Percentiles rank a stretch among this genome's conserved stretches.
These are phyloP conservation scores for Pseudomyrmex sp. DNA, from an alignment of 1,140 invertebrate species.

Conservation along the genomic window DNA sequence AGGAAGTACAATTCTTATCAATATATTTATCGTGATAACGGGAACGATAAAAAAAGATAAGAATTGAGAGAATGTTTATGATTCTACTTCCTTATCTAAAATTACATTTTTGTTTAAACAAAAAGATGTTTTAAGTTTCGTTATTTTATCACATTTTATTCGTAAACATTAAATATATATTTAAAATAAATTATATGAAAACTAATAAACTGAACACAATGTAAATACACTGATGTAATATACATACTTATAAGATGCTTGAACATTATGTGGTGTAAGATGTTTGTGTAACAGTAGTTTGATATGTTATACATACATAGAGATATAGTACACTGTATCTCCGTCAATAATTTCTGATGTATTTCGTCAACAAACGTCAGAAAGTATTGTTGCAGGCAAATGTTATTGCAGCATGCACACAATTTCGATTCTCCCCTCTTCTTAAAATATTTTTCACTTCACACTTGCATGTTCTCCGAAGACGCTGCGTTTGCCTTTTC, in stretches of 20 bases:
- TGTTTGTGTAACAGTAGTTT: slow-evolving; percentile 18
- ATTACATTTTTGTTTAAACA: not conserved
- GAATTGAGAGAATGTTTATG: not conserved
- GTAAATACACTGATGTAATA: not conserved
- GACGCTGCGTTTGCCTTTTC: slow-evolving; percentile 25
- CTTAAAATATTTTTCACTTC: slow-evolving; percentile 25
- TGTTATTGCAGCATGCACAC: slow-evolving; percentile 57
- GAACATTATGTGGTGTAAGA: slow-evolving; percentile 5
- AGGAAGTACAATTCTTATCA: slow-evolving; percentile 19
- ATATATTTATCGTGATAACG: slow-evolving; percentile 26
- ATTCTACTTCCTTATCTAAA: slow-evolving; percentile 35
- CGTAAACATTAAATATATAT: not conserved
- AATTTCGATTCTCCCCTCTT: not conserved
- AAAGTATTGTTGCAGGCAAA: no score
- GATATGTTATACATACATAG: no score
- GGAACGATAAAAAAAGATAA: slow-evolving; percentile 52
- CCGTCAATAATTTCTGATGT: no score
- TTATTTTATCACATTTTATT: slow-evolving; percentile 18
- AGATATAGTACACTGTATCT: no score
- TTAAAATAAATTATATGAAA: not conserved
- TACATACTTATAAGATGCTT: slow-evolving; percentile 5
- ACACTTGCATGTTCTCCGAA: not conserved
- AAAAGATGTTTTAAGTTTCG: not conserved
- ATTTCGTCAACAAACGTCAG: no score
- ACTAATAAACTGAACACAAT: not conserved